A percentile compares a stretch with the other conserved stretches of the same genome.
Conservation (phyloP, 1,140 invertebrate genomes). For the Tetramorium simillimum region DNA sequence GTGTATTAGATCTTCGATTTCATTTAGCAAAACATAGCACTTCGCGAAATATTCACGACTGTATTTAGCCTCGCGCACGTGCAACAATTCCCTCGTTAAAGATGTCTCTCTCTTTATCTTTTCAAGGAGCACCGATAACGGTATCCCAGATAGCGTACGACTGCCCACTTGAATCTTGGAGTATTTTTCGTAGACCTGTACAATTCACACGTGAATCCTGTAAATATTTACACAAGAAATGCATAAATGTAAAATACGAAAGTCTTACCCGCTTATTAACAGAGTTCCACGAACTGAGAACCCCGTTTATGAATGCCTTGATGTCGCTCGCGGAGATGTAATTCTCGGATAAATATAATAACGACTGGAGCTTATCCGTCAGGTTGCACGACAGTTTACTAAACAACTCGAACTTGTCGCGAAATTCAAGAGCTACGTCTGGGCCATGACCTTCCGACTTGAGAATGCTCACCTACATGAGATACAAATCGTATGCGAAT, state of each 20-base stretch:
- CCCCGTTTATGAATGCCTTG: slow-evolving; percentile 71
- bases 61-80: slow-evolving; percentile 61
- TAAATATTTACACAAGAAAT: slow-evolving; percentile 34
- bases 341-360: slow-evolving; percentile 65
- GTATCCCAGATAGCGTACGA: slow-evolving; percentile 66
- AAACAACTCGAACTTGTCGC: slow-evolving; percentile 70
- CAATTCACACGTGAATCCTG: background rate
- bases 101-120: slow-evolving; percentile 72
- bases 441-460: slow-evolving; percentile 63
- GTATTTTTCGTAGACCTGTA: slow-evolving; percentile 71
- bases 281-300: slow-evolving; percentile 69
- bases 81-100: slow-evolving; percentile 66
- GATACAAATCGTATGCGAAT: background rate
- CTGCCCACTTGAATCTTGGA: slow-evolving; percentile 73
- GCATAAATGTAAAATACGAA: slow-evolving; percentile 24
- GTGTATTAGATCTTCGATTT: slow-evolving; percentile 68
- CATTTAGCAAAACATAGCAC: slow-evolving; percentile 69
- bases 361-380: slow-evolving; percentile 70
- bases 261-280: slow-evolving; percentile 71
- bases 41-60: slow-evolving; percentile 63
- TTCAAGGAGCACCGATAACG: slow-evolving; percentile 72
- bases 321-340: slow-evolving; percentile 47
- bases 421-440: slow-evolving; percentile 66
- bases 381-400: slow-evolving; percentile 64
- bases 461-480: slow-evolving; percentile 70